Evolutionary conservation across 2,797 vertebrate species (phyloP), one percentile per base, ranked within the genome.

Genomic region (Scolopax rusticola): DNA sequence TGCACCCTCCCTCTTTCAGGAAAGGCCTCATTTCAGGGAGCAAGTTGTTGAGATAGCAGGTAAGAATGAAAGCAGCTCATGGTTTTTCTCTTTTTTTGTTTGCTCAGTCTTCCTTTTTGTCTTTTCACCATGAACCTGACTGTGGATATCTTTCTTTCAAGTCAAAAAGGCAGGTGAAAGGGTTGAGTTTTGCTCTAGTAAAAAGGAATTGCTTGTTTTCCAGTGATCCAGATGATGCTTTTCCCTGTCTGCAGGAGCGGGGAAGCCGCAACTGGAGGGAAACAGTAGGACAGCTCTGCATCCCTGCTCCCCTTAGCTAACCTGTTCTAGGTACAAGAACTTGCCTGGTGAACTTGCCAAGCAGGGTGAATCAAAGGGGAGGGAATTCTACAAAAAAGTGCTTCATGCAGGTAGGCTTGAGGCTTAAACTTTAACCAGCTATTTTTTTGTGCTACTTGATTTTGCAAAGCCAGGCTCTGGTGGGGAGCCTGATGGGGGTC

Each of bases 281-380:
- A 32, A 51, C 3, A 9, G 5, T 2, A 23, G 32, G n/a, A 1
- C 10, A 11, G 17, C 9, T 56, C 20, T 23, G 51, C 17, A 6
- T 28, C 13, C 13, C 36, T 8, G 7, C 23, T 51, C 32, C 15
- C 11, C 2, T 15, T 54, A 30, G 8, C 27, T 28, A 65, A 32
- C 0, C 1, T 0, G 1, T 2, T 43, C 0, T 0, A 11, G 11
- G 9, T 20, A 18, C 12, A 5, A 7, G 33, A 23, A 7, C 3
- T n/a, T n/a, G n/a, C n/a, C n/a, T 15, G 9, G 9, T 54, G 40
- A 32, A 32, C 11, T 48, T 4, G 1, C 14, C 7, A n/a, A 1
- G 3, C 6, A 4, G 3, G 5, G 21, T 11, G 61, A 61, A 56
- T 12, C 0, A 1, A 54, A 65, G 40, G 28, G 18, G 27, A 54